Percentiles rank a stretch among this genome's conserved stretches.
Evolutionary conservation across 1,140 invertebrate species (phyloP).

Genomic region (Drosophila ficusphila): DNA sequence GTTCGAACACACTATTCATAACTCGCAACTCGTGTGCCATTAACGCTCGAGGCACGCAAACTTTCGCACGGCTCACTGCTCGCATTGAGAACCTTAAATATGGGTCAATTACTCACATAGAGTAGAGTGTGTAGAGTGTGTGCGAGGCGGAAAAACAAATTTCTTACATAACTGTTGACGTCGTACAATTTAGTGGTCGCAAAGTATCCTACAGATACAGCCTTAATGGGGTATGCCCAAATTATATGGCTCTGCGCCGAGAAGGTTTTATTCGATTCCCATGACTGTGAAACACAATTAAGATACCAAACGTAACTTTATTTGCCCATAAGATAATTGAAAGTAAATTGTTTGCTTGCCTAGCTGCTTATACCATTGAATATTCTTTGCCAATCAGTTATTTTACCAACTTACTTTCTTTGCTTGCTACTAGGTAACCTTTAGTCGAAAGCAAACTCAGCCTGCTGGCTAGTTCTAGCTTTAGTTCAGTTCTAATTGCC

Average conservation of each 20-base stretch:
- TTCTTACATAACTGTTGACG: conserved; percentile 59
- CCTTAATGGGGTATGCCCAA: not conserved
- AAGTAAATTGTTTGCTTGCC: too few species aligned
- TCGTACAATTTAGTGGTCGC: conserved; percentile 43
- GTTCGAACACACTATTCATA: conserved; percentile 25
- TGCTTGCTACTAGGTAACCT: not conserved
- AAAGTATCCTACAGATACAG: conserved; percentile 13
- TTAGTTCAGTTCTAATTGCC: conserved; percentile 42
- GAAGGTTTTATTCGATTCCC: too few species aligned
- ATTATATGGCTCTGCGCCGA: too few species aligned
- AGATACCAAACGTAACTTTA: too few species aligned
- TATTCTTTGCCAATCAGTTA: too few species aligned
- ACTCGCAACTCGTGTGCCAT: conserved; percentile 25
- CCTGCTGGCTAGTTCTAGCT: not conserved
- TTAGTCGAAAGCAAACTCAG: not conserved
- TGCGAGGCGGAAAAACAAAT: conserved; percentile 5
- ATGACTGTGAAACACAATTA: too few species aligned
- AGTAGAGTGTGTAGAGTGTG: too few species aligned
- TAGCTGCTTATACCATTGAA: too few species aligned
- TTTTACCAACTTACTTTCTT: not conserved
- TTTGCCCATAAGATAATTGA: too few species aligned
- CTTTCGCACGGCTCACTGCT: conserved; percentile 45
- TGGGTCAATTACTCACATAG: conserved; percentile 59
- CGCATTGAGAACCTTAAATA: conserved; percentile 59
- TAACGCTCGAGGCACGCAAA: conserved; percentile 46